phyloP scores from a whole-genome alignment of 2,797 vertebrate species.

The Sebastes flavidus region DNA sequence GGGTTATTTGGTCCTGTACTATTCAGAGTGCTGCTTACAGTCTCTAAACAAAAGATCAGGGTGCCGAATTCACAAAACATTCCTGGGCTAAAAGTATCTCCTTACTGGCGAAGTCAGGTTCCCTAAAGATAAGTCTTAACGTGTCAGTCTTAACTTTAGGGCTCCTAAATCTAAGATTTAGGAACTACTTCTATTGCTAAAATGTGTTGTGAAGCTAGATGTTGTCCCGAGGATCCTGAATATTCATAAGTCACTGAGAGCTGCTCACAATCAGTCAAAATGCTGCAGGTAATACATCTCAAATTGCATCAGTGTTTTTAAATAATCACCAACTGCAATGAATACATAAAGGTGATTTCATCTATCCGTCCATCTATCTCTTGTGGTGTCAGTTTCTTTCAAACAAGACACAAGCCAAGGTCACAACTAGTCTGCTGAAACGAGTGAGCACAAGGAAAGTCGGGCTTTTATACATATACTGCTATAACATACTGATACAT shows the following conservation, averaged over 20 bases:
- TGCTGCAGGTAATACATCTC: not conserved
- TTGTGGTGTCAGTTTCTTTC: too few species aligned
- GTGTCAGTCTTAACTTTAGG: not conserved
- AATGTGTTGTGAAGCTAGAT: not conserved
- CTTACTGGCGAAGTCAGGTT: not conserved
- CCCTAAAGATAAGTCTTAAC: not conserved
- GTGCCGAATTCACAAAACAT: not conserved
- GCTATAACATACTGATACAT: too few species aligned
- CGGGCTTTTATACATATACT: too few species aligned
- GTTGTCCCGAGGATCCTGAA: not conserved
- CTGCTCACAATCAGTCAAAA: not conserved
- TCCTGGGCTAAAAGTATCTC: not conserved
- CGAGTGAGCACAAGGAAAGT: too few species aligned
- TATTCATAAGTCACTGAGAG: not conserved
- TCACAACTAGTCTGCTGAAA: too few species aligned
- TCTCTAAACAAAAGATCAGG: not conserved
- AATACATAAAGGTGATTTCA: not conserved
- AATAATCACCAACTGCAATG: not conserved
- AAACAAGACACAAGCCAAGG: too few species aligned
- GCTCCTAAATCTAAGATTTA: not conserved
- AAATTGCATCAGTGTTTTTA: not conserved
- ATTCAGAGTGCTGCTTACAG: slow-evolving; percentile 1
- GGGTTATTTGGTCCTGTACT: slow-evolving; percentile 20
- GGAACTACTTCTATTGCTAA: not conserved
- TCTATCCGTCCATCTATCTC: not conserved